Evolutionary conservation across 2,888 invertebrate species (phyloP).

Genomic region (Ormyrus pomaceus): DNA sequence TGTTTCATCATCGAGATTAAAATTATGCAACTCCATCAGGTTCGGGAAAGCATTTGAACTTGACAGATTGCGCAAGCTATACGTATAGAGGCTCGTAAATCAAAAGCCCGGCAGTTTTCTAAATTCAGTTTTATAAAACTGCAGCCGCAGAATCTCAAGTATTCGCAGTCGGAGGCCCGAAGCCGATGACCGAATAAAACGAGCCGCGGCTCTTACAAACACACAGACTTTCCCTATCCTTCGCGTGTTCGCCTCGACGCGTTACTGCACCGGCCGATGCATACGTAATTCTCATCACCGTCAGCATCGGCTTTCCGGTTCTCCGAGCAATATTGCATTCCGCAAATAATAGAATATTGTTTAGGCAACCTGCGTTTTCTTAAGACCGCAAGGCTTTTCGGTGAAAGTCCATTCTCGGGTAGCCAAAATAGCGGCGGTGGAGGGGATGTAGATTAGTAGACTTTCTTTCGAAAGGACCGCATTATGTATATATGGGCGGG

Average conservation of each 20-base stretch:
- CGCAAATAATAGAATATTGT: not conserved
- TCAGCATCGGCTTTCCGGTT: slow-evolving; percentile 22
- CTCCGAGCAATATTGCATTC: not conserved
- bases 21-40: too few species aligned
- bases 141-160: too few species aligned
- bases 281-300: slow-evolving; percentile 24
- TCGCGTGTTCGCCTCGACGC: not conserved
- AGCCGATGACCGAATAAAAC: not conserved
- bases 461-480: slow-evolving; percentile 30
- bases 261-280: not conserved
- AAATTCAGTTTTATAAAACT: too few species aligned
- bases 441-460: not conserved
- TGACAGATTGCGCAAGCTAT: not conserved
- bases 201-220: not conserved
- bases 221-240: slow-evolving; percentile 26
- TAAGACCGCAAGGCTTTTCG: not conserved
- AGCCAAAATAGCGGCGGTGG: not conserved
- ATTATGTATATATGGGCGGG: too few species aligned
- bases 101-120: too few species aligned
- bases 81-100: too few species aligned
- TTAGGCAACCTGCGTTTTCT: not conserved
- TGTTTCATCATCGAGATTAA: too few species aligned
- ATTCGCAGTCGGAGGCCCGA: not conserved
- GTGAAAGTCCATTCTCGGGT: slow-evolving; percentile 9
- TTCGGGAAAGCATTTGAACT: too few species aligned